Evolutionary conservation across 2,888 invertebrate species (phyloP).

Genomic region (Rotaria socialis): DNA sequence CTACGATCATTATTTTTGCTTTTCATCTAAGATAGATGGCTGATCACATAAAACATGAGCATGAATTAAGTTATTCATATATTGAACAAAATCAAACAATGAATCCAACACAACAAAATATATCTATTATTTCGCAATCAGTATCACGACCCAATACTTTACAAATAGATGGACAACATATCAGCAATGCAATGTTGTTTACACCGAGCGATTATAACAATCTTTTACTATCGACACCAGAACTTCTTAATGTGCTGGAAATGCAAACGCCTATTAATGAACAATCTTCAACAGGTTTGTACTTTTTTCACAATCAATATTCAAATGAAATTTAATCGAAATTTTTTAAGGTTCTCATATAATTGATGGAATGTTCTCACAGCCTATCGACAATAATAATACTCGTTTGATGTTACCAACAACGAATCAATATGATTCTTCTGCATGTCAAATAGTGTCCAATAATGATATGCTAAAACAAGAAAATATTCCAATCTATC

Average conservation of each 20-base stretch:
- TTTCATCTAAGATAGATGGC: neutral
- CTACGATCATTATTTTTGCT: neutral
- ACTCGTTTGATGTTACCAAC: neutral
- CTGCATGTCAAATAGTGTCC: neutral
- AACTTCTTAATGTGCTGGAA: neutral
- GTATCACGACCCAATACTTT: neutral
- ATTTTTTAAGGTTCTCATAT: neutral
- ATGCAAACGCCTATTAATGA: neutral
- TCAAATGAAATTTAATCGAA: too few relatives aligned
- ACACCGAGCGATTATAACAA: neutral
- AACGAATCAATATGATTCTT: neutral
- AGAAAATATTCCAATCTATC: neutral
- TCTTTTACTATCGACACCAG: neutral
- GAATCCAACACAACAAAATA: neutral
- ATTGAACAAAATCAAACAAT: neutral
- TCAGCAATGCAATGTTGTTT: neutral
- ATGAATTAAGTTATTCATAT: neutral
- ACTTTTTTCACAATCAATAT: too few relatives aligned
- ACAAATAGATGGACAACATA: neutral
- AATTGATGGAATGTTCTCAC: neutral
- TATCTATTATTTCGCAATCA: neutral
- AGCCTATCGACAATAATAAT: neutral
- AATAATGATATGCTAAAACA: neutral
- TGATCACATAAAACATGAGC: neutral
- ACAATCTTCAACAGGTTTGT: neutral